A percentile compares a stretch with the other conserved stretches of the same genome.
These are phyloP conservation scores for Pteronotus mesoamericanus DNA, from an alignment of 2,797 vertebrate species.

Conservation along the genomic window DNA sequence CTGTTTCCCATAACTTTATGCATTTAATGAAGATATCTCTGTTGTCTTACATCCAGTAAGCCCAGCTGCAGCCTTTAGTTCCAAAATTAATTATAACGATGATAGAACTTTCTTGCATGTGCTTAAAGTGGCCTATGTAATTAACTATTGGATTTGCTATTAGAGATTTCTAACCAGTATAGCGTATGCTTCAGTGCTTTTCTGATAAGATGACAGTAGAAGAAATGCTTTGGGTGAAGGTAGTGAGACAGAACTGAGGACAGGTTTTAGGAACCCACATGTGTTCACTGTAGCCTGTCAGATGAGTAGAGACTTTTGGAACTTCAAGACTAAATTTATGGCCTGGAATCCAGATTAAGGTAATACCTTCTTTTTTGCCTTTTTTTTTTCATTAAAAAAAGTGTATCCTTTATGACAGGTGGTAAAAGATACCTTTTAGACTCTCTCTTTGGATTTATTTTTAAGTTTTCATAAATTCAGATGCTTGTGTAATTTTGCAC, in stretches of 20 bases:
- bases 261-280: slow-evolving; percentile 58
- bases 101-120: slow-evolving; percentile 78
- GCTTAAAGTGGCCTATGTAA: slow-evolving; percentile 75
- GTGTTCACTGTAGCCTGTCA: slow-evolving; percentile 68
- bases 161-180: slow-evolving; percentile 74
- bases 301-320: slow-evolving; percentile 75
- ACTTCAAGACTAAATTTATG: slow-evolving; percentile 78
- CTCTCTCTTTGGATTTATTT: neutral
- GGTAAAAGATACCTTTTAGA: slow-evolving; percentile 17
- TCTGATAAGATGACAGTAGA: slow-evolving; percentile 60
- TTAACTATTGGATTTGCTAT: slow-evolving; percentile 61
- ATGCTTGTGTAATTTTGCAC: neutral
- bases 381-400: slow-evolving; percentile 48
- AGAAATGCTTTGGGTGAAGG: slow-evolving; percentile 53
- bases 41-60: slow-evolving; percentile 23
- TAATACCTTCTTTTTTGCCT: slow-evolving; percentile 76
- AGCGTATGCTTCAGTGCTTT: slow-evolving; percentile 73
- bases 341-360: slow-evolving; percentile 80
- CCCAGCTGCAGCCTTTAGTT: slow-evolving; percentile 47
- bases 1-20: slow-evolving; percentile 58
- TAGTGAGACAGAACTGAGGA: slow-evolving; percentile 30
- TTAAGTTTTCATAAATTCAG: slow-evolving; percentile 7
- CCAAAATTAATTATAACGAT: slow-evolving; percentile 63
- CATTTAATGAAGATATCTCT: slow-evolving; percentile 46
- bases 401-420: slow-evolving; percentile 50